Percentiles rank a stretch among this genome's conserved stretches.
These are phyloP conservation scores for Porites cylindrica DNA, from an alignment of 92 coral and sea anemone genomes.

Conservation along the genomic window DNA sequence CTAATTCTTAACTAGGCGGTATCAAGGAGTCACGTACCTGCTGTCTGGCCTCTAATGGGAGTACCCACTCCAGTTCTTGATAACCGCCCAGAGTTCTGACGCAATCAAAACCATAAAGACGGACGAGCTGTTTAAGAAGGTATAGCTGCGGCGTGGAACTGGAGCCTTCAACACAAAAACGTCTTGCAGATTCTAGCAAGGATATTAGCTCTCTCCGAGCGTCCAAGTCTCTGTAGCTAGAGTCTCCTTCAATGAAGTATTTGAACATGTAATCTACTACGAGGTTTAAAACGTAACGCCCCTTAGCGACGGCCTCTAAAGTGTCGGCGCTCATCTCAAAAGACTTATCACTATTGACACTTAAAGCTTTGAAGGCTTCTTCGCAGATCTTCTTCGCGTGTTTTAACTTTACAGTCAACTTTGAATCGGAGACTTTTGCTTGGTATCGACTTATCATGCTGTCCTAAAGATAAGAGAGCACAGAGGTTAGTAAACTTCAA, in stretches of 20 bases:
- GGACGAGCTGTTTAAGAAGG: conserved; percentile 71
- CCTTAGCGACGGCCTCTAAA: conserved; percentile 59
- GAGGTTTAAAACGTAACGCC: conserved; percentile 44
- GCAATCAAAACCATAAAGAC: conserved; percentile 73
- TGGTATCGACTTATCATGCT: conserved; percentile 42
- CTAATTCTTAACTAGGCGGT: not conserved
- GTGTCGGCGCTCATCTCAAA: conserved; percentile 14
- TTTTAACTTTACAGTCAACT: conserved; percentile 30
- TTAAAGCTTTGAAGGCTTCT: conserved; percentile 18
- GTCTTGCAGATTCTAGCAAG: conserved; percentile 46
- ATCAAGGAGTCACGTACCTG: conserved; percentile 9
- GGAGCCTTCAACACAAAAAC: conserved; percentile 40
- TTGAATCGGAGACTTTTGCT: conserved; percentile 24
- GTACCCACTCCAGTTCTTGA: conserved; percentile 68
- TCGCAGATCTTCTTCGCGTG: conserved; percentile 25
- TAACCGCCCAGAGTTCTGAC: conserved; percentile 52
- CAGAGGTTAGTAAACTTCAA: not conserved
- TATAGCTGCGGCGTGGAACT: conserved; percentile 56
- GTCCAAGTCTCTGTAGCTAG: conserved; percentile 6
- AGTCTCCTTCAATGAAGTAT: conserved; percentile 22
- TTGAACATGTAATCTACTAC: conserved; percentile 49
- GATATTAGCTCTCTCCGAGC: conserved; percentile 4
- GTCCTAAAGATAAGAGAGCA: conserved; percentile 15
- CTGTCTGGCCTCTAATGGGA: conserved; percentile 56
- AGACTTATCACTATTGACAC: not conserved